Evolutionary conservation across 2,113 vertebrate species (phyloP).

Genomic region (Psilopogon haemacephalus): DNA sequence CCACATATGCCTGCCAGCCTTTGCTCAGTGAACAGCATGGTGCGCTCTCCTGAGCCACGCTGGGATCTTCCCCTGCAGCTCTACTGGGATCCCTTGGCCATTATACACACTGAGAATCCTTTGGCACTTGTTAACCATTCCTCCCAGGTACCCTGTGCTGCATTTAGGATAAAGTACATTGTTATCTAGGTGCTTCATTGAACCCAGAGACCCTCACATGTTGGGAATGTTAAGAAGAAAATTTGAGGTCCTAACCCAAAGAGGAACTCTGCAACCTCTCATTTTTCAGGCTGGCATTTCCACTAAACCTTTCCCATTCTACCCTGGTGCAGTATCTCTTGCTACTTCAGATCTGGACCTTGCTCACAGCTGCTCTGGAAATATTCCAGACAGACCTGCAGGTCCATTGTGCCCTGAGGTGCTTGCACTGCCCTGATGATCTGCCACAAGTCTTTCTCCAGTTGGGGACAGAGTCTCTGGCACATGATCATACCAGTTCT

Average conservation of each 20-base stretch:
- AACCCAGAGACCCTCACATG: not conserved
- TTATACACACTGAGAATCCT: not conserved
- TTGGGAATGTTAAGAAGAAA: not conserved
- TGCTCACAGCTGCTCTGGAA: not conserved
- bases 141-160: not conserved
- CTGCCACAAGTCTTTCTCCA: not conserved
- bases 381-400: not conserved
- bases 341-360: not conserved
- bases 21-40: not conserved
- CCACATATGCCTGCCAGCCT: fast-evolving
- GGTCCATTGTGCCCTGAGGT: not conserved
- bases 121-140: not conserved
- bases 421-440: not conserved
- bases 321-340: not conserved
- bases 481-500: not conserved
- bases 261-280: not conserved
- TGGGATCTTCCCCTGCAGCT: not conserved
- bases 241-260: not conserved
- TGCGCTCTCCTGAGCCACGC: not conserved
- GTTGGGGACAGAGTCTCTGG: not conserved
- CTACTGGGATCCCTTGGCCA: not conserved
- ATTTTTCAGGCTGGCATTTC: not conserved
- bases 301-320: not conserved
- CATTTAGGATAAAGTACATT: not conserved
- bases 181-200: not conserved